Conservation (phyloP, 2,888 invertebrate genomes). For the Rhodophaea formosa region DNA sequence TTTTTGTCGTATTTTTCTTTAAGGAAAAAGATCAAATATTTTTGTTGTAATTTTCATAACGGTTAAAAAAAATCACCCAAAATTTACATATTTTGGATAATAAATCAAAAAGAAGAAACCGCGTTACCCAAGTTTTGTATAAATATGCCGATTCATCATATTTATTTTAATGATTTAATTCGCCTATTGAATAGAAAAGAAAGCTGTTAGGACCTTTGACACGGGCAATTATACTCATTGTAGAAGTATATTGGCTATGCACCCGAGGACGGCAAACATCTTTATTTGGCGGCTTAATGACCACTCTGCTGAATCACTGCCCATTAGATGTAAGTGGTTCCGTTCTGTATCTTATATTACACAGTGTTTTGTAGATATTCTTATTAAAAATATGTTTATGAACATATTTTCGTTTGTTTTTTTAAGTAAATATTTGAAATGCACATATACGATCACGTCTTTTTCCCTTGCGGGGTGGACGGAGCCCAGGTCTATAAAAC, state of each 20-base stretch:
- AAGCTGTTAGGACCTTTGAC: slow-evolving; percentile 50
- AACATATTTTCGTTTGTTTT: neutral
- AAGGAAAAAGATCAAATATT: no score
- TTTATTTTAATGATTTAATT: neutral
- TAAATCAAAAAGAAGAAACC: neutral
- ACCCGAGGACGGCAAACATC: slow-evolving; percentile 40
- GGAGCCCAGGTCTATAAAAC: no score
- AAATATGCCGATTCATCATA: neutral
- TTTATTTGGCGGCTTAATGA: slow-evolving; percentile 38
- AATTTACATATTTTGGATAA: neutral
- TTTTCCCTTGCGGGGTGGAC: no score
- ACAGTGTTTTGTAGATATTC: neutral
- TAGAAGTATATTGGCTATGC: slow-evolving; percentile 39
- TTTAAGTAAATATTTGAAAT: neutral
- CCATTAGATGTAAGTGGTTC: slow-evolving; percentile 11
- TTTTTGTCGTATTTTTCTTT: no score
- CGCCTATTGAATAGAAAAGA: slow-evolving; percentile 24
- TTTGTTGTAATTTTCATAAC: no score
- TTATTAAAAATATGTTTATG: neutral
- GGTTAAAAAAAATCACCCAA: no score
- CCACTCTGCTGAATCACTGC: slow-evolving; percentile 33
- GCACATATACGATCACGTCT: no score
- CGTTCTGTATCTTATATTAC: neutral
- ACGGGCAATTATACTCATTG: slow-evolving; percentile 56
- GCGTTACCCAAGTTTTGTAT: neutral